A percentile compares a stretch with the other conserved stretches of the same genome.
These are phyloP conservation scores for Coenonympha arcania DNA, from an alignment of 2,888 invertebrate genomes.

Conservation along the genomic window DNA sequence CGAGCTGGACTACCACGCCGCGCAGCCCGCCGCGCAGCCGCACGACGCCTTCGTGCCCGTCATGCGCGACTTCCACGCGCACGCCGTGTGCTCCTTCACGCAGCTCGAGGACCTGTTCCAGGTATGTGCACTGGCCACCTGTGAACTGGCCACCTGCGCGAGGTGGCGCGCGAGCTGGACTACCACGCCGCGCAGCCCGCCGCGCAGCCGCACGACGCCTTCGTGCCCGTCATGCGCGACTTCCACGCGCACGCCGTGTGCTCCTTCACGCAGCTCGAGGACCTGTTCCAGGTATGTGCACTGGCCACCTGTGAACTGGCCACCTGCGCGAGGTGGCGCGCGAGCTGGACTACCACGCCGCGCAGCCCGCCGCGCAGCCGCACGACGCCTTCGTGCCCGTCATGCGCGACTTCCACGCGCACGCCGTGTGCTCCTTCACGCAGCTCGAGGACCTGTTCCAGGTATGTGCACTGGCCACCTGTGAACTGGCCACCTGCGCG, in stretches of 20 bases:
- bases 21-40: slow-evolving; percentile 72
- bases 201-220: slow-evolving; percentile 79
- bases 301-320: slow-evolving; percentile 49
- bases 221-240: slow-evolving; percentile 94
- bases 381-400: slow-evolving; percentile 90
- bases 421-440: slow-evolving; percentile 91
- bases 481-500: too few relatives aligned
- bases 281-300: slow-evolving; percentile 80
- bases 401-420: slow-evolving; percentile 95
- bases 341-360: slow-evolving; percentile 92
- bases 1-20: slow-evolving; percentile 92
- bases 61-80: slow-evolving; percentile 95
- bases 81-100: slow-evolving; percentile 91
- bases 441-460: slow-evolving; percentile 94
- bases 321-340: slow-evolving; percentile 85
- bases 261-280: slow-evolving; percentile 92
- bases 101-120: slow-evolving; percentile 94
- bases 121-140: slow-evolving; percentile 36
- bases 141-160: slow-evolving; percentile 87
- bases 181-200: slow-evolving; percentile 85
- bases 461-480: slow-evolving; percentile 36
- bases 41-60: slow-evolving; percentile 90
- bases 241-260: slow-evolving; percentile 95
- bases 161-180: slow-evolving; percentile 85
- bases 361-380: slow-evolving; percentile 72